phyloP scores from a whole-genome alignment of 2,888 invertebrate species.

The Himalopsyche anomala region DNA sequence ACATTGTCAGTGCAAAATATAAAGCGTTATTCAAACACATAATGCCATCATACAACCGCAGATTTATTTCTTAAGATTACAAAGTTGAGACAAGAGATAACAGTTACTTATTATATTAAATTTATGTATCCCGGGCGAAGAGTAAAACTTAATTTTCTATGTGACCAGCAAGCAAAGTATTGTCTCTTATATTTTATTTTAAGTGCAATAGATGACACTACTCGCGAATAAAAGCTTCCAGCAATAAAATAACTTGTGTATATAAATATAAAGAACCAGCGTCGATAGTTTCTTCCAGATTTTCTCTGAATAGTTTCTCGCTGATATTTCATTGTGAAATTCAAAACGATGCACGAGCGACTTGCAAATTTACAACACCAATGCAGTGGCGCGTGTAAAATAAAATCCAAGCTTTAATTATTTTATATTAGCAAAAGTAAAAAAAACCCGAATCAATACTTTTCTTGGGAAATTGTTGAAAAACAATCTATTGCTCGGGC shows the following conservation, averaged over 20 bases:
- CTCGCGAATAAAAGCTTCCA: neutral
- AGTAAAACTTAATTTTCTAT: slow-evolving; percentile 5
- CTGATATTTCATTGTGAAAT: slow-evolving; percentile 8
- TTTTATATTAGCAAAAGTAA: too few species aligned
- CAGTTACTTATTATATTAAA: neutral
- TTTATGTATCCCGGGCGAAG: neutral
- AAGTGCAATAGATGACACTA: neutral
- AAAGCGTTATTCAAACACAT: too few species aligned
- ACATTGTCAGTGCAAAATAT: too few species aligned
- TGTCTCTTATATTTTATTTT: neutral
- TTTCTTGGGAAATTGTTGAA: too few species aligned
- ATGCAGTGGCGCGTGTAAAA: neutral
- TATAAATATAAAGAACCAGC: neutral
- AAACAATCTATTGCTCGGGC: too few species aligned
- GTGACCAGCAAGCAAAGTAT: neutral
- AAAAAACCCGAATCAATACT: too few species aligned
- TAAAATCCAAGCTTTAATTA: neutral
- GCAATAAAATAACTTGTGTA: neutral
- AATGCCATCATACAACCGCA: too few species aligned
- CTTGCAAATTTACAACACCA: neutral
- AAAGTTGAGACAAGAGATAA: too few species aligned
- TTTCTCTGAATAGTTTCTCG: too few species aligned
- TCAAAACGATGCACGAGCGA: neutral
- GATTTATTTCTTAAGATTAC: too few species aligned
- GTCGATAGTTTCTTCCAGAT: neutral